These are phyloP conservation scores for Oedothorax gibbosus DNA, from an alignment of 1,140 invertebrate species.

Conservation along the genomic window DNA sequence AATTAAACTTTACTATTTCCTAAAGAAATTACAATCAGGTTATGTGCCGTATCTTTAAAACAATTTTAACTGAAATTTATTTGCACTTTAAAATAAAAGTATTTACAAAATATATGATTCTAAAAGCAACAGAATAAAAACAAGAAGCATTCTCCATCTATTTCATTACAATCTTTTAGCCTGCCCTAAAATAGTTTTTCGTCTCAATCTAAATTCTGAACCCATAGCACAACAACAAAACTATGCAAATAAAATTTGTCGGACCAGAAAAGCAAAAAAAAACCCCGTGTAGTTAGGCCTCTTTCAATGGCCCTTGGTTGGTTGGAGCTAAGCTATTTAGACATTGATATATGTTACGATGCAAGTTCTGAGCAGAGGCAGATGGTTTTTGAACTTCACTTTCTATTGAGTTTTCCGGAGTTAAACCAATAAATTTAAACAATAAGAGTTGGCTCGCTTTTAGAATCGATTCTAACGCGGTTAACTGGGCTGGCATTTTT, in stretches of 20 bases:
- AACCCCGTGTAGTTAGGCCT: slow-evolving; percentile 17
- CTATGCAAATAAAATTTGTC: slow-evolving; percentile 42
- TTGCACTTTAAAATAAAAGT: neutral
- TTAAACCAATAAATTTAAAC: slow-evolving; percentile 57
- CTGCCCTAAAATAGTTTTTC: neutral
- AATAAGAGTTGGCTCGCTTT: slow-evolving; percentile 36
- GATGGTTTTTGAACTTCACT: slow-evolving; percentile 46
- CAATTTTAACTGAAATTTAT: neutral
- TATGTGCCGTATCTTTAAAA: neutral
- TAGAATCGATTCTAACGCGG: slow-evolving; percentile 41
- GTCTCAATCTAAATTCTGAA: slow-evolving; percentile 37
- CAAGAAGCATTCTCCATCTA: neutral
- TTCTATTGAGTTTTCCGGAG: slow-evolving; percentile 51
- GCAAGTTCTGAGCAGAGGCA: slow-evolving; percentile 39
- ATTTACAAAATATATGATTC: neutral
- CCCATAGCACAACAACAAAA: slow-evolving; percentile 15
- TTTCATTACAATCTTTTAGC: neutral
- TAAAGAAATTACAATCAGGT: too few relatives aligned
- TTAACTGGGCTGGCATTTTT: slow-evolving; percentile 53
- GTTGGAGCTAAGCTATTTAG: slow-evolving; percentile 26
- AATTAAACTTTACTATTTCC: too few relatives aligned
- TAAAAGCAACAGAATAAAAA: neutral
- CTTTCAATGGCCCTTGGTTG: slow-evolving; percentile 1
- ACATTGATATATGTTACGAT: slow-evolving; percentile 47
- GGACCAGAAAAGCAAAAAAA: neutral